A percentile compares a stretch with the other conserved stretches of the same genome.
Conservation (phyloP, 2,888 invertebrate genomes). For the Anthoptus insignis region DNA sequence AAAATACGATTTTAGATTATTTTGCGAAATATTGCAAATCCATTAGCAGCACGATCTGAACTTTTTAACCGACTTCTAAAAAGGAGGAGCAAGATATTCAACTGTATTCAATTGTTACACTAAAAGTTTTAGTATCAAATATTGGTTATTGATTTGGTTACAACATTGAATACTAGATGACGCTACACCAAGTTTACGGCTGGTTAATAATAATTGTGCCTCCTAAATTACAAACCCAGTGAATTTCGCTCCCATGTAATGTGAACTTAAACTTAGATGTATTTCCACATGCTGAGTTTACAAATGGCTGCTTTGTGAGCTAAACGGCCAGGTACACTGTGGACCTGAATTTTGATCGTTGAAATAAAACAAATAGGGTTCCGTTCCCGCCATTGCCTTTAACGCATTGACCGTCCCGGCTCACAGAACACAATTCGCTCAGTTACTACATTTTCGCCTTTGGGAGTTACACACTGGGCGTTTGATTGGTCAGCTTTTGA, state of each 20-base stretch:
- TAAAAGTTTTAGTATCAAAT: too few species aligned
- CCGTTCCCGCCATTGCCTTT: conserved; percentile 32
- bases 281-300: background rate
- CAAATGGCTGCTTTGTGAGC: conserved; percentile 5
- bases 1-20: too few species aligned
- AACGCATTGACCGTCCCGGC: conserved; percentile 32
- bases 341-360: conserved; percentile 30
- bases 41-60: too few species aligned
- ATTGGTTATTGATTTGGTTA: too few species aligned
- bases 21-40: too few species aligned
- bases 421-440: conserved; percentile 26
- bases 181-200: too few species aligned
- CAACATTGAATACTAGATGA: too few species aligned
- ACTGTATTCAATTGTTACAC: too few species aligned
- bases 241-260: background rate
- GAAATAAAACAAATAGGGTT: conserved; percentile 35
- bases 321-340: conserved; percentile 8
- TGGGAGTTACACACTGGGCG: conserved; percentile 5
- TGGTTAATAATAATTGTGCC: too few species aligned
- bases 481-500: conserved; percentile 1
- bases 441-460: conserved; percentile 27
- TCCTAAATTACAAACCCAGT: background rate
- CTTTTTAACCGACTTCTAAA: too few species aligned
- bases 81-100: too few species aligned
- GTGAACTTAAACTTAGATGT: background rate